Base-by-base conservation (phyloP, 2,888 invertebrate genomes). In the Aromia moschata region DNA sequence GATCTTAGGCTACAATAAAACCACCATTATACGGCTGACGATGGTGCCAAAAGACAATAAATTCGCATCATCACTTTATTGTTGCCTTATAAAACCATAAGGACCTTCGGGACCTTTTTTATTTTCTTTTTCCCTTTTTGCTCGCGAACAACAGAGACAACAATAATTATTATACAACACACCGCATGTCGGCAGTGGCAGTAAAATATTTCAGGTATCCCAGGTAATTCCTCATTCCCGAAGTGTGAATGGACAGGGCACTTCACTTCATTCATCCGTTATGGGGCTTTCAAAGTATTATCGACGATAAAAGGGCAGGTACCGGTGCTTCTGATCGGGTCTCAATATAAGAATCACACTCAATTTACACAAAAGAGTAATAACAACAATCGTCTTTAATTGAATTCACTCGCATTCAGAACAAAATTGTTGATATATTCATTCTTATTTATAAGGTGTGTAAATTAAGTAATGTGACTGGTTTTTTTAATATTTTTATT, bases 51-150 rank as follows among this genome's bases (percentile, higher is more conserved):
- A 25, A 5, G 3, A 14, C 11, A 5, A 20, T 20, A 36, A 37
- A 41, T n/a, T 3, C 1, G 11, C 20, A 41, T 11, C 20, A 41
- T 49, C 15, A 36, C 11, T 37, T 38, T 38, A 49, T 38, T 49
- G 20, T 38, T 49, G 14, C 7, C 37, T 49, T 49, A 37, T 49
- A 49, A 49, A 49, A 49, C 38, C 49, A 49, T 49, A 37, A 49
- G 49, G 37, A 20, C 9, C 38, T 16, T 17, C 38, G 17, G 36
- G 49, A 18, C 9, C 3, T 25, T 15, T 17, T 14, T 37, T 49
- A 49, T 49, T 49, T 38, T 25, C 37, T 18, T 49, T n/a, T 37
- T 30, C 14, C 44, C 11, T 37, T 11, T 37, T 49, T 15, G 38
- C 25, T 49, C 30, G 10, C 14, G n/a, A 9, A 15, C 30, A 46